phyloP scores from a whole-genome alignment of 2,888 invertebrate species.

The Seladonia tumulorum region DNA sequence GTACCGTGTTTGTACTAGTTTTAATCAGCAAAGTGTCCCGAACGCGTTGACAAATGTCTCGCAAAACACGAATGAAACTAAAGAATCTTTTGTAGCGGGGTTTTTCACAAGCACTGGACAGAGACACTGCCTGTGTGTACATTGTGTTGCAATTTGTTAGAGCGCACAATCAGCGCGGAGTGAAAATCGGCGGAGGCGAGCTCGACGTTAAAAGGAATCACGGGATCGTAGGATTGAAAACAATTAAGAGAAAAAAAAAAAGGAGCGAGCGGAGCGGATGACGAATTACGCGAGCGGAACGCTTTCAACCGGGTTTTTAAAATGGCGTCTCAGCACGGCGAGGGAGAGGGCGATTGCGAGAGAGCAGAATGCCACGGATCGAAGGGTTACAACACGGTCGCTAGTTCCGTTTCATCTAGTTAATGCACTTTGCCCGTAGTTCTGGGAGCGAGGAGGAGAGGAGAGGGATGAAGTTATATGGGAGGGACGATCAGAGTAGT shows the following conservation, averaged over 20 bases:
- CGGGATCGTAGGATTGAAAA: not conserved
- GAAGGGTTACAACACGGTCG: constrained; percentile 25
- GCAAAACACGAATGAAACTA: not conserved
- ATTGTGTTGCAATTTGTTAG: not conserved
- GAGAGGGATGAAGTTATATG: constrained; percentile 45
- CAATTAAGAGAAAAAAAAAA: not conserved
- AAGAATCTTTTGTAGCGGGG: accelerated
- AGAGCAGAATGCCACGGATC: not conserved
- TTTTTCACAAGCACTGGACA: not conserved
- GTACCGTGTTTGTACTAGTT: not conserved
- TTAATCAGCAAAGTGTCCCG: not conserved
- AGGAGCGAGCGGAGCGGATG: not conserved
- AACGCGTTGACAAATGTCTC: not conserved
- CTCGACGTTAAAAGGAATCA: constrained; percentile 2
- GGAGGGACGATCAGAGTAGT: constrained; percentile 48
- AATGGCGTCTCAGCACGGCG: not conserved
- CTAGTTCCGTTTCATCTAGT: constrained; percentile 70
- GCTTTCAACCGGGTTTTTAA: not conserved
- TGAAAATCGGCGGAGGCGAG: not conserved
- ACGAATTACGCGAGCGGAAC: constrained; percentile 6
- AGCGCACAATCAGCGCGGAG: not conserved
- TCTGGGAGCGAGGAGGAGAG: not conserved
- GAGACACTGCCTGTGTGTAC: too few species aligned
- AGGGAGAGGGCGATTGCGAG: not conserved
- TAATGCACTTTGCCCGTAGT: constrained; percentile 68